phyloP scores from a whole-genome alignment of 2,888 invertebrate genomes.

The Dendrolimus pini region DNA sequence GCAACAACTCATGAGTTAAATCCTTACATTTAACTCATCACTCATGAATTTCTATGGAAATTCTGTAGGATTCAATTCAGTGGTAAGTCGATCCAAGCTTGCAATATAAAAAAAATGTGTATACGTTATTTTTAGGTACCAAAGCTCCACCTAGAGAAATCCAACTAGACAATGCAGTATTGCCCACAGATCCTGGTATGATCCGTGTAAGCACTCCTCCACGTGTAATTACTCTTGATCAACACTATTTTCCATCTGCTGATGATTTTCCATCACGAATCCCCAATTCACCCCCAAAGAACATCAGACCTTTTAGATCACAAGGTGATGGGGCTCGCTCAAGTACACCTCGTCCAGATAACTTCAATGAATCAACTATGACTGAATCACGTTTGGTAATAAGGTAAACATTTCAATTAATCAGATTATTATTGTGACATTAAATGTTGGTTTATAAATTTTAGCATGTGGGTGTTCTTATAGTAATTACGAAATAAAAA shows the following conservation, averaged over 20 bases:
- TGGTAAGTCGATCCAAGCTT: too few species aligned
- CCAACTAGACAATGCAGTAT: slow-evolving; percentile 87
- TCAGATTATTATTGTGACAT: too few species aligned
- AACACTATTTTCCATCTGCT: slow-evolving; percentile 87
- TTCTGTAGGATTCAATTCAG: too few species aligned
- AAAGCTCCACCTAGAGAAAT: slow-evolving; percentile 93
- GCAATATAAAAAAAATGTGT: too few species aligned
- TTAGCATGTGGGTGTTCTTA: too few species aligned
- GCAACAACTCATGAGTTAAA: too few species aligned
- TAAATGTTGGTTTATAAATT: too few species aligned
- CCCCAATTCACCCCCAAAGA: slow-evolving; percentile 54
- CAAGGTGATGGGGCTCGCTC: slow-evolving; percentile 61
- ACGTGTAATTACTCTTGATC: slow-evolving; percentile 89
- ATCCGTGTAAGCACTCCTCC: slow-evolving; percentile 93
- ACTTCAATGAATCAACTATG: slow-evolving; percentile 65
- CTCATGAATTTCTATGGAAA: too few species aligned
- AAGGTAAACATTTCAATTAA: slow-evolving; percentile 33
- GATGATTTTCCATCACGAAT: slow-evolving; percentile 62
- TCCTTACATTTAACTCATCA: too few species aligned
- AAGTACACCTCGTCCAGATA: slow-evolving; percentile 48
- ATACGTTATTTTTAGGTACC: slow-evolving; percentile 72
- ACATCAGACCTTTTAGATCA: slow-evolving; percentile 43
- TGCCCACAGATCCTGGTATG: slow-evolving; percentile 82
- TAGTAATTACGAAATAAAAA: too few species aligned
- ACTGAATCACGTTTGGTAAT: slow-evolving; percentile 64